A percentile compares a stretch with the other conserved stretches of the same genome.
Conservation (phyloP, 2,797 vertebrate genomes). For the Prunella strophiata region DNA sequence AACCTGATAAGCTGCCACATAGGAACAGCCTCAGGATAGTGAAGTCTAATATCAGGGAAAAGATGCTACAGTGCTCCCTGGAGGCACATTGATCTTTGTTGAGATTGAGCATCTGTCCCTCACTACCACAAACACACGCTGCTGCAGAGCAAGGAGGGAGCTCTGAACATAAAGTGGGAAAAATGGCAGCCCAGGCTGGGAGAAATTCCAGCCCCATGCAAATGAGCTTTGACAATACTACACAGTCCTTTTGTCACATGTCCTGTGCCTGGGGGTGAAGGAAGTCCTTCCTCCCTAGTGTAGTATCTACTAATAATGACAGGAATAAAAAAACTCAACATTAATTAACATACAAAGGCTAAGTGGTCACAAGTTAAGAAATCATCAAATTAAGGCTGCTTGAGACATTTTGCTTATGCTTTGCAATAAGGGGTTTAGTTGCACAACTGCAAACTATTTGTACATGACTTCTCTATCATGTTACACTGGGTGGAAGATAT, state of each 20-base stretch:
- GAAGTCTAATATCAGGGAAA: constrained; percentile 55
- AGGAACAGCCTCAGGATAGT: constrained; percentile 53
- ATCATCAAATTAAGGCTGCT: background rate
- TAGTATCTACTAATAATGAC: background rate
- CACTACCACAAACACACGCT: background rate
- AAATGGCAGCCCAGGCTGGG: constrained; percentile 28
- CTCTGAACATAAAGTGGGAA: constrained; percentile 37
- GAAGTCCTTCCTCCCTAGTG: background rate
- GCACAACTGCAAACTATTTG: background rate
- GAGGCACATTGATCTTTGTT: constrained; percentile 65
- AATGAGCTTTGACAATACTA: constrained; percentile 31
- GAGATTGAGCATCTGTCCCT: constrained; percentile 67
- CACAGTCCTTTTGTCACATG: background rate
- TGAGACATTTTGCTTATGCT: background rate
- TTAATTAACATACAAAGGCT: background rate
- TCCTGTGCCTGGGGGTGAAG: constrained; percentile 4
- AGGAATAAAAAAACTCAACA: background rate
- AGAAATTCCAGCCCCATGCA: constrained; percentile 33
- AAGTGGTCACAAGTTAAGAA: background rate
- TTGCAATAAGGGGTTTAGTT: background rate
- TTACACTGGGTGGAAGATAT: background rate
- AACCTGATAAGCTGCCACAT: constrained; percentile 27
- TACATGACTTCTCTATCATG: background rate
- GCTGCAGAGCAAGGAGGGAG: constrained; percentile 21
- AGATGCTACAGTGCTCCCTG: constrained; percentile 49